Evolutionary conservation across 2,888 invertebrate genomes (phyloP).

Genomic region (Limnephilus auricula): DNA sequence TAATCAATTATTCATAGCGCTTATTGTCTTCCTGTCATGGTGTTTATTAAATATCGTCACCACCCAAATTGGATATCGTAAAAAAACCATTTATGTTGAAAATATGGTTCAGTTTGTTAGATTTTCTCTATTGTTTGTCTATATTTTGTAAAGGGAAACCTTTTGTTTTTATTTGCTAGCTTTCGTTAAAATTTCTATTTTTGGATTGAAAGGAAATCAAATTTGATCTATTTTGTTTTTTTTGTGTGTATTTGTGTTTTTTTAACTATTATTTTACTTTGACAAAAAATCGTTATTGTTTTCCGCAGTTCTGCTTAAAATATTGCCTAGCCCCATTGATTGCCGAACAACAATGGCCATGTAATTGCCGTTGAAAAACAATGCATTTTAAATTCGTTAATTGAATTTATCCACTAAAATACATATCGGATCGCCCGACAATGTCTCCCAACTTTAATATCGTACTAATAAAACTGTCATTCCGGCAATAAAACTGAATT

Average conservation of each 20-base stretch:
- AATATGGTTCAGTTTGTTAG: neutral
- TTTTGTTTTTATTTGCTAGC: neutral
- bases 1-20: conserved; percentile 66
- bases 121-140: neutral
- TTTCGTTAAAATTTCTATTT: neutral
- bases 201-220: neutral
- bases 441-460: conserved; percentile 65
- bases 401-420: conserved; percentile 63
- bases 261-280: conserved; percentile 3
- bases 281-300: conserved; percentile 36
- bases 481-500: conserved; percentile 64
- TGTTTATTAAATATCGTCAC: conserved; percentile 65
- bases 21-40: conserved; percentile 65
- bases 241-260: neutral
- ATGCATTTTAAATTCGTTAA: conserved; percentile 62
- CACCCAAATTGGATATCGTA: conserved; percentile 4
- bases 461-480: conserved; percentile 66
- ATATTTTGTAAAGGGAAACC: neutral
- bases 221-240: neutral
- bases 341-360: conserved; percentile 30
- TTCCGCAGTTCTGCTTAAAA: conserved; percentile 3
- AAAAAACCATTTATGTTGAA: neutral
- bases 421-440: conserved; percentile 61
- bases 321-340: neutral
- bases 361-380: conserved; percentile 55